Evolutionary conservation across 92 coral and sea anemone species (phyloP).

Genomic region (Epizoanthus ramosus): DNA sequence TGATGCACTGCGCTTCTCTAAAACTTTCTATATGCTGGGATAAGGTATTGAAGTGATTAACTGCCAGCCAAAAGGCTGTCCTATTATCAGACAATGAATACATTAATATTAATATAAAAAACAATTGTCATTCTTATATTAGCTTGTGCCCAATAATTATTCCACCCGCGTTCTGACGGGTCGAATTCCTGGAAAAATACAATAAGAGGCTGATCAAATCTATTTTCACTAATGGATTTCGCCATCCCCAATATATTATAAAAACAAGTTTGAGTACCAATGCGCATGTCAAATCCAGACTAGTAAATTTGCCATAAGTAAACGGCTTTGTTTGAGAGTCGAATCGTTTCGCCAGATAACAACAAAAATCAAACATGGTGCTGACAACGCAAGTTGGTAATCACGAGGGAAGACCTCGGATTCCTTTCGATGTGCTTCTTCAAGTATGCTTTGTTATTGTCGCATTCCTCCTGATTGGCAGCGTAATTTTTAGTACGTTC

Average conservation of each 20-base stretch:
- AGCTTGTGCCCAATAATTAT: too few relatives aligned
- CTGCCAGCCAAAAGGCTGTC: too few relatives aligned
- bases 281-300: slow-evolving; percentile 23
- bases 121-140: too few relatives aligned
- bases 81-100: too few relatives aligned
- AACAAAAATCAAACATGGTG: slow-evolving; percentile 2
- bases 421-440: slow-evolving; percentile 1
- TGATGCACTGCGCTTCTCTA: too few relatives aligned
- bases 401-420: neutral
- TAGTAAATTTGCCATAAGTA: neutral
- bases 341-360: neutral
- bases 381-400: neutral
- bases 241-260: neutral
- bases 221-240: neutral
- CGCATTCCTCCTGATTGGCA: slow-evolving; percentile 27
- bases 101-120: too few relatives aligned
- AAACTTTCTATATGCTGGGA: too few relatives aligned
- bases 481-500: slow-evolving; percentile 28
- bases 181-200: slow-evolving; percentile 38
- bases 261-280: neutral
- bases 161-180: neutral
- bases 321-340: neutral
- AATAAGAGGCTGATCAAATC: slow-evolving; percentile 11
- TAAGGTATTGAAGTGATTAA: too few relatives aligned
- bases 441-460: slow-evolving; percentile 20